phyloP scores from a whole-genome alignment of 2,797 vertebrate genomes.

The Cryptoprocta ferox region DNA sequence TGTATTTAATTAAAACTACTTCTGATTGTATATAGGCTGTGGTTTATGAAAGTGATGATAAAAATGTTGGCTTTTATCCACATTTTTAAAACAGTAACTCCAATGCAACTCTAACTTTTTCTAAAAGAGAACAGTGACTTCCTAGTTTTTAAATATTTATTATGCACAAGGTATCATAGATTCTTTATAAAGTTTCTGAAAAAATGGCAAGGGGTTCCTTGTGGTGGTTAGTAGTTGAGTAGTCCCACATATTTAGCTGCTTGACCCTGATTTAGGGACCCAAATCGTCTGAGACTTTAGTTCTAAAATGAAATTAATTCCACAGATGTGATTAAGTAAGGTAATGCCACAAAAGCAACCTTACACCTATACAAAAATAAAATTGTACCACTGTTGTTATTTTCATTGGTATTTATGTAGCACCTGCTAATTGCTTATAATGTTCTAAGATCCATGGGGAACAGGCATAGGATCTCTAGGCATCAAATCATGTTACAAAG shows the following conservation, averaged over 20 bases:
- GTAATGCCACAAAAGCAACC: neutral
- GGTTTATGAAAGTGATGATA: neutral
- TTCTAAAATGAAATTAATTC: neutral
- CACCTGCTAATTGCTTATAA: neutral
- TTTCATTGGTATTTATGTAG: neutral
- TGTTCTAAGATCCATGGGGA: neutral
- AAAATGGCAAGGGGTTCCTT: neutral
- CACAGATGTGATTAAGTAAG: neutral
- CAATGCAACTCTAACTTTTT: neutral
- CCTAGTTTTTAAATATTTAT: neutral
- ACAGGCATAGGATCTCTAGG: neutral
- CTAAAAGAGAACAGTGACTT: neutral
- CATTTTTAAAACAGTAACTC: neutral
- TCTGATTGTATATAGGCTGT: neutral
- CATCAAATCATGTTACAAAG: slow-evolving; percentile 2
- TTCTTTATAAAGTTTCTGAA: neutral
- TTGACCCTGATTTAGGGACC: neutral
- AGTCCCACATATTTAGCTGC: neutral
- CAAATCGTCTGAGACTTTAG: neutral
- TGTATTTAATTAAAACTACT: neutral
- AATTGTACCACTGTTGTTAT: neutral
- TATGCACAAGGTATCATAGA: neutral
- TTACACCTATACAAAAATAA: neutral
- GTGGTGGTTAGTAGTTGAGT: neutral
- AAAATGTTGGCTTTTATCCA: neutral